Base-by-base conservation (phyloP, 2,113 vertebrate genomes). In the Oreotragus oreotragus region DNA sequence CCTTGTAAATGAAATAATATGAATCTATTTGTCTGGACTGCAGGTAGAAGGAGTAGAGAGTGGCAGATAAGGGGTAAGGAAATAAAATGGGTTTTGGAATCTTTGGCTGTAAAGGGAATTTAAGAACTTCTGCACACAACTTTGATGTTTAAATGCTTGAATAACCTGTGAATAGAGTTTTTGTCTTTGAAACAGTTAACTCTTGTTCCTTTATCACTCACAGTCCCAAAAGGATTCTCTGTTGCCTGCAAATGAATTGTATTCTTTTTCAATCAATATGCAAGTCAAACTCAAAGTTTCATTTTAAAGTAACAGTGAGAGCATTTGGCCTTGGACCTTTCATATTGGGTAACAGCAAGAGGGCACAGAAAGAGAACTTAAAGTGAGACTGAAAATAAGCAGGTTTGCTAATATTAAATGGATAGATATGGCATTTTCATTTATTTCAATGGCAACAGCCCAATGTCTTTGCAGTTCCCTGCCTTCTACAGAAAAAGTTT, bases 351-450 rank as follows among this genome's bases (percentile, higher is more conserved):
- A 96, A 98, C 91, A 98, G 90, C 93, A 97, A 97, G 51, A 89
- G 27, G 95, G 45, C 94, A 66, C 39, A 7, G 33, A 97, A 98
- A 79, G 83, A 97, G 76, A 86, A 98, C 84, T 64, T 57, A 64
- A 98, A 98, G 96, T 36, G 17, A 96, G 97, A 92, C 27, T 84
- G 77, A 96, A 97, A 96, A 93, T 51, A 92, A 95, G 45, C 57
- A 66, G 14, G 70, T 93, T 87, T 89, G 88, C 87, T 97, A 3
- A 70, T 87, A 84, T 2, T 88, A 73, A 97, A 79, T 96, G 88
- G 88, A 98, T 94, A n/a, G 91, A 85, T 96, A 84, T 96, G 96
- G 97, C 94, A 96, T 92, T 98, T 98, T 97, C 90, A 96, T 97
- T 98, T 94, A 97, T 95, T 98, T 98, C 95, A 88, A 6, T 97